Conservation (phyloP, 2,113 vertebrate genomes). For the Mormyrus iriodes region DNA sequence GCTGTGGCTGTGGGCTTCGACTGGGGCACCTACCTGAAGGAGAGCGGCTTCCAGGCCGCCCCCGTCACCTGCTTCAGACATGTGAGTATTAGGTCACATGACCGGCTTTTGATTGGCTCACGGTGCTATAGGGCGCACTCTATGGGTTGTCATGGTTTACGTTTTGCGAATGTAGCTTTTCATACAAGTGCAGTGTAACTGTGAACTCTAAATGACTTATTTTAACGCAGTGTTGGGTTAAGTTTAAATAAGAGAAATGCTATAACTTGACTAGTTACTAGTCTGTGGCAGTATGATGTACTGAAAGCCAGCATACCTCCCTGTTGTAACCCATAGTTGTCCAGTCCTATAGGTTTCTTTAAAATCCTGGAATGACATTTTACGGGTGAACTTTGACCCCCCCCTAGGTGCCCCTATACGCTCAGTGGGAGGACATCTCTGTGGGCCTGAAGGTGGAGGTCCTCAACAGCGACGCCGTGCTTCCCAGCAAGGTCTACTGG, state of each 20-base stretch:
- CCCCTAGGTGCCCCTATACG: constrained; percentile 75
- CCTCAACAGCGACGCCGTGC: constrained; percentile 78
- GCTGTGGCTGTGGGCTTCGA: constrained; percentile 70
- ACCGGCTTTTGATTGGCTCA: background rate
- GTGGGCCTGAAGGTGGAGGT: constrained; percentile 90
- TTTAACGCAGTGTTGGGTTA: background rate
- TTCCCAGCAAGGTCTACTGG: constrained; percentile 92
- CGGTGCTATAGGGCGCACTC: background rate
- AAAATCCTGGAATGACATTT: background rate
- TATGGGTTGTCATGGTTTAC: background rate
- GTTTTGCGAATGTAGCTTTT: background rate
- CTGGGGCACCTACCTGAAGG: constrained; percentile 83
- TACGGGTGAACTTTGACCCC: background rate
- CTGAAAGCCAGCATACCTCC: no score
- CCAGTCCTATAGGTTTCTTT: background rate
- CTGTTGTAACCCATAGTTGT: background rate
- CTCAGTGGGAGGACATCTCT: constrained; percentile 83
- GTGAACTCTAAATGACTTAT: background rate
- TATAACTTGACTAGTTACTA: background rate
- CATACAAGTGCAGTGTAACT: background rate
- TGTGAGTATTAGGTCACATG: constrained; percentile 60
- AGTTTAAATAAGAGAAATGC: background rate
- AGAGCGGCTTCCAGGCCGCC: constrained; percentile 71
- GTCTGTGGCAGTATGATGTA: no score
- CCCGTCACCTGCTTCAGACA: constrained; percentile 90